A percentile compares a stretch with the other conserved stretches of the same genome.
These are phyloP conservation scores for Xenopus laevis DNA, from an alignment of 2,113 vertebrate genomes.

Conservation along the genomic window DNA sequence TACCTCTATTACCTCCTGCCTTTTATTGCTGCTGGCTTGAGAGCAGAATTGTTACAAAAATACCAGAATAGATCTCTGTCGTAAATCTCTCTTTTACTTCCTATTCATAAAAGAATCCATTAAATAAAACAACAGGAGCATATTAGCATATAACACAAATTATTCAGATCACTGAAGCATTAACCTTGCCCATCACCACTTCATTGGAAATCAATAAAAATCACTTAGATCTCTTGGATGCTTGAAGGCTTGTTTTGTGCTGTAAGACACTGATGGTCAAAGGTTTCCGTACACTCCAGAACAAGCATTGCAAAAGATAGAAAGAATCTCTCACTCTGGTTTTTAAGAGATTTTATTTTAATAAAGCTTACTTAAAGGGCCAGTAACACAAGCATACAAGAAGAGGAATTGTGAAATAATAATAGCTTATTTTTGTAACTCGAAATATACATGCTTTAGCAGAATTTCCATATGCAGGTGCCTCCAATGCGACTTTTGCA, in stretches of 20 bases:
- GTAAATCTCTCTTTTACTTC: not conserved
- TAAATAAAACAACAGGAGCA: slow-evolving; percentile 9
- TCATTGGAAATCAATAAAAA: slow-evolving; percentile 35
- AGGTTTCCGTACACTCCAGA: not conserved
- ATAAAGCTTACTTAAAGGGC: no score
- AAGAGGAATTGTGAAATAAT: no score
- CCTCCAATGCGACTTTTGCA: no score
- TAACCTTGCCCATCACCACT: slow-evolving; percentile 30
- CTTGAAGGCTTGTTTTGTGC: slow-evolving; percentile 5
- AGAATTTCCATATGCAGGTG: no score
- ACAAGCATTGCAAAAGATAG: not conserved
- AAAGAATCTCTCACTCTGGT: no score
- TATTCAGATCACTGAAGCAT: slow-evolving; percentile 21
- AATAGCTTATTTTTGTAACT: no score
- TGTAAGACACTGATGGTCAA: slow-evolving; percentile 9
- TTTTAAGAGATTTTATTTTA: no score
- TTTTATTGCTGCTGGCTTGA: not conserved
- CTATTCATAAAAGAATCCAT: not conserved
- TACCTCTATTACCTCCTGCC: not conserved
- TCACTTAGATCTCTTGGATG: not conserved
- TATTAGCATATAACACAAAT: slow-evolving; percentile 9
- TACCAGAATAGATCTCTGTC: not conserved
- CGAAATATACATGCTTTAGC: no score
- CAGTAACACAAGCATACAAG: no score
- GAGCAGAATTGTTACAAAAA: not conserved